These are phyloP conservation scores for Leptarthrus brevirostris DNA, from an alignment of 2,888 invertebrate genomes.

Conservation along the genomic window DNA sequence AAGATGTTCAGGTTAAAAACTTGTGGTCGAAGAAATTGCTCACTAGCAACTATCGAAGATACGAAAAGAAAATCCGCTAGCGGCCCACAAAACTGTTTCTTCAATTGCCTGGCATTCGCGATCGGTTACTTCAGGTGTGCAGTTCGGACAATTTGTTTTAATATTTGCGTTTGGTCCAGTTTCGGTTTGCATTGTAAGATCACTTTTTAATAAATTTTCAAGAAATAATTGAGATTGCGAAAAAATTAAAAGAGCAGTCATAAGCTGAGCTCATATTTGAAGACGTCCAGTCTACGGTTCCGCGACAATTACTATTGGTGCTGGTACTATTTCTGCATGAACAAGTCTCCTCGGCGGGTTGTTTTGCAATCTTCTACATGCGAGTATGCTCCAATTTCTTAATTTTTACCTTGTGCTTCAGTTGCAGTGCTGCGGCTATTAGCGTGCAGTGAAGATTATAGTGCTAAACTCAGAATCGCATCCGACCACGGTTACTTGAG, in stretches of 20 bases:
- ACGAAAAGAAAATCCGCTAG: conserved; percentile 48
- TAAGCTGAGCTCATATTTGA: background rate
- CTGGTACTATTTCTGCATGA: conserved; percentile 30
- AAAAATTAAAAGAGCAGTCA: background rate
- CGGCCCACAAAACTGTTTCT: conserved; percentile 52
- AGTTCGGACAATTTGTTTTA: conserved; percentile 59
- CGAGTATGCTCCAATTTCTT: conserved; percentile 31
- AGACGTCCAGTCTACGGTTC: conserved; percentile 25
- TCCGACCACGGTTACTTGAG: conserved; percentile 11
- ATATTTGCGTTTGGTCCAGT: conserved; percentile 24
- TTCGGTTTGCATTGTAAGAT: background rate
- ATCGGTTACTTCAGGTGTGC: conserved; percentile 65
- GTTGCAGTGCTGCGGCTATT: background rate
- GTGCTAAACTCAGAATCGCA: conserved; percentile 6
- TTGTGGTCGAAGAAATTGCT: conserved; percentile 36
- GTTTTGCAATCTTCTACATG: conserved; percentile 13
- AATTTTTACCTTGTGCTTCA: conserved; percentile 24
- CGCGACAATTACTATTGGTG: conserved; percentile 48
- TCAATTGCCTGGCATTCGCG: conserved; percentile 61
- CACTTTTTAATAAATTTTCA: too few species aligned
- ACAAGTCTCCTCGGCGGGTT: conserved; percentile 3
- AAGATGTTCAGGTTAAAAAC: conserved; percentile 20
- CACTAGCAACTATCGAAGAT: background rate
- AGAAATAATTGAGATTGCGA: too few species aligned
- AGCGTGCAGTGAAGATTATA: background rate